Evolutionary conservation across 2,888 invertebrate genomes (phyloP), one percentile per base, ranked within the genome.

Genomic region (Polydrusus tereticollis): DNA sequence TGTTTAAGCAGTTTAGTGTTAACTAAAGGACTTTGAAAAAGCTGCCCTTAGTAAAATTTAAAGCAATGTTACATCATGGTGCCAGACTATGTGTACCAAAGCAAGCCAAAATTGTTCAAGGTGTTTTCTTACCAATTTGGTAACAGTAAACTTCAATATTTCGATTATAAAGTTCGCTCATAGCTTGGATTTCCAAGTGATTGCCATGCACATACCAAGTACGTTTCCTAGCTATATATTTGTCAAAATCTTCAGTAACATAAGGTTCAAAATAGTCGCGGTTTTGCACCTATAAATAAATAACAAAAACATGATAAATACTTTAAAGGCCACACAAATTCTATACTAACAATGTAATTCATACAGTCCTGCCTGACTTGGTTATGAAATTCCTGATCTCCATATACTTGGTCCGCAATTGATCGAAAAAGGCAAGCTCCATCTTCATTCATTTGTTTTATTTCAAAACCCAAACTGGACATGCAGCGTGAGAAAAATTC

Each of bases 351-450:
- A 87, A 96, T 94, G 81, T 96, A 96, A 86, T 96, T 95, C 92
- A 96, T 94, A 82, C 95, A 95, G 80, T 94, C 91, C 80, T 93
- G 91, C 41, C 96, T 88, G 16, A 96, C 94, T 76, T 91, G 89
- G 73, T 89, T 88, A 82, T 96, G 95, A 92, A 95, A 94, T 79
- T 94, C 95, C 85, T 96, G 94, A 85, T 96, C 95, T 1, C 96
- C 96, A 83, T 93, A 96, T 33, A 96, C 92, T 86, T 96, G 95
- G 85, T 95, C 92, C 58, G 96, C 95, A 75, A 96, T 94, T 33
- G 96, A 93, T 77, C 96, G 88, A 84, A 96, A 96, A 47, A 96
- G 86, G 83, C 96, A 96, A 20, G 95, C 95, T 5, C 96, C 96
- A 86, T 96, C 96, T 83, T 95, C 94, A 73, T 91, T 91, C 89